Conservation (phyloP, 1,140 invertebrate genomes). For the Physella acuta region DNA sequence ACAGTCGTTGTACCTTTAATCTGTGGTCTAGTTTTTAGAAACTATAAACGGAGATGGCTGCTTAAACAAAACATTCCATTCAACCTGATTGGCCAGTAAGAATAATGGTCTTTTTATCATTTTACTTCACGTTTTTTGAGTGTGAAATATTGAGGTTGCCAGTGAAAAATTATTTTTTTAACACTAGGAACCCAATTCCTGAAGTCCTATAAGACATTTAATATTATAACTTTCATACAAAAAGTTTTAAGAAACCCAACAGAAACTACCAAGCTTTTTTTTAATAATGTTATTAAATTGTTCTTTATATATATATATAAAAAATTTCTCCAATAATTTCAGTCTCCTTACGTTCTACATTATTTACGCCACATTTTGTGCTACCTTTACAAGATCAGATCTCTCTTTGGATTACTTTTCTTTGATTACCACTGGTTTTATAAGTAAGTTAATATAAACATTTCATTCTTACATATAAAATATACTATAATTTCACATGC, state of each 20-base stretch:
- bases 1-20: conserved; percentile 18
- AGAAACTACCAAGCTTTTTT: too few relatives aligned
- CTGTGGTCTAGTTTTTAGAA: conserved; percentile 8
- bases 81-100: conserved; percentile 13
- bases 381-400: background rate
- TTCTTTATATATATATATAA: too few relatives aligned
- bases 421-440: background rate
- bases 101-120: too few relatives aligned
- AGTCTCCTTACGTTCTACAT: background rate
- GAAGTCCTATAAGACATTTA: too few relatives aligned
- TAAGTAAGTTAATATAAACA: background rate
- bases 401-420: background rate
- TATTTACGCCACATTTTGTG: background rate
- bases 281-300: too few relatives aligned
- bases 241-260: too few relatives aligned
- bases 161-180: too few relatives aligned
- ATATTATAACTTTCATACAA: too few relatives aligned
- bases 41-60: background rate
- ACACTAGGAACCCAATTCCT: too few relatives aligned
- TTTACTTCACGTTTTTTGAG: too few relatives aligned
- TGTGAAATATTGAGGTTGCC: too few relatives aligned
- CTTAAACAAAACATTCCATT: background rate
- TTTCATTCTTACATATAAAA: background rate
- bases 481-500: background rate
- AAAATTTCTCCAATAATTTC: too few relatives aligned